Base-by-base conservation (phyloP, 2,888 invertebrate genomes). In the Dicyrtomina minuta region DNA sequence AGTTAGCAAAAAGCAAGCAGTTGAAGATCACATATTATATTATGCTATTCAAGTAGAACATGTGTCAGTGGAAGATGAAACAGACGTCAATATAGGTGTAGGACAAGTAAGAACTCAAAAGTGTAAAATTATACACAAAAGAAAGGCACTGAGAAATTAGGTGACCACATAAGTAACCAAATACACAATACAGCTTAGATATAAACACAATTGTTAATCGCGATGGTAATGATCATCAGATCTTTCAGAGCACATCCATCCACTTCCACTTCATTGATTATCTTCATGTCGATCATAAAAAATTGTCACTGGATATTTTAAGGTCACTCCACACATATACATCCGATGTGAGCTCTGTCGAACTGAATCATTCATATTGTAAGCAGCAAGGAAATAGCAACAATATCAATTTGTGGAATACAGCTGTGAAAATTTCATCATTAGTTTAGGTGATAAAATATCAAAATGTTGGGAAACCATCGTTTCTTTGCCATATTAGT, bases 281-380 rank as follows among this genome's bases (percentile, higher is more conserved):
- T 65, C 53, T 65, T 65, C 53, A 12, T 17, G 20, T 24, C 17
- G 58, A 56, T 20, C 27, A 41, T 41, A 68, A 68, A 68, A 68
- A 61, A 33, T 53, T 33, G 27, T 43, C 59, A 20, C 67, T 51
- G 39, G 20, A 46, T 39, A 60, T 68, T 61, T 68, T 68, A 68
- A 68, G 68, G 68, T 68, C 68, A 61, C 10, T 24, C 24, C 17
- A 53, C 53, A 61, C 53, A 62, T 68, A 68, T 61, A 68, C 61
- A 65, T 61, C 55, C 20, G 55, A 51, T 41, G 26, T 51, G 20
- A 39, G 39, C 41, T 39, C 49, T 27, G 53, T 51, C 26, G 15
- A 53, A 53, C 53, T 53, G 41, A 51, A 20, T 65, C 64, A 65
- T 65, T 65, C 64, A 53, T 13, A 1, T 15, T 27, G 17, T 53